Percentiles rank a stretch among this genome's conserved stretches.
Conservation (phyloP, 2,113 vertebrate genomes). For the Orycteropus afer region DNA sequence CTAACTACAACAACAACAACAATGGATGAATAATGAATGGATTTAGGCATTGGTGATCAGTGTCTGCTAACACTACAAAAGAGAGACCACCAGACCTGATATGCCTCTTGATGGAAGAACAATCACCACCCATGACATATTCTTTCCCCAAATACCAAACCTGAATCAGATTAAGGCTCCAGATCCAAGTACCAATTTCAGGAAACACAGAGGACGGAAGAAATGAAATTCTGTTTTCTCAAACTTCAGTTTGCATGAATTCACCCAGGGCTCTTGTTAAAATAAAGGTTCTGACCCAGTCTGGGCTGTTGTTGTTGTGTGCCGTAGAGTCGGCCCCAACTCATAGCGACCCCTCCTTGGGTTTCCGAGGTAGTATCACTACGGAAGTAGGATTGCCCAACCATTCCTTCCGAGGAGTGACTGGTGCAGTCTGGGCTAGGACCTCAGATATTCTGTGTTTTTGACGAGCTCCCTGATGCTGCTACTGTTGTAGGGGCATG, state of each 20-base stretch:
- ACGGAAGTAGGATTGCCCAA: too few relatives aligned
- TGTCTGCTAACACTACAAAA: not conserved
- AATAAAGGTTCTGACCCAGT: not conserved
- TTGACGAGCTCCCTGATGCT: not conserved
- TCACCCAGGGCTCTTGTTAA: not conserved
- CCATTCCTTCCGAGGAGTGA: too few relatives aligned
- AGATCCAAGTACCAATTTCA: not conserved
- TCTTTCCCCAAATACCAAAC: not conserved
- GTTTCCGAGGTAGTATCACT: too few relatives aligned
- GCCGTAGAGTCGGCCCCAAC: too few relatives aligned
- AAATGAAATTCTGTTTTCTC: not conserved
- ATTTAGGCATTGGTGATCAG: not conserved
- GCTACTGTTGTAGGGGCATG: not conserved
- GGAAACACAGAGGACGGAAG: not conserved
- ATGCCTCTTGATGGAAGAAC: not conserved
- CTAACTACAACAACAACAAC: not conserved
- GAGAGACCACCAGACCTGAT: not conserved
- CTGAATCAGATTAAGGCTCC: not conserved
- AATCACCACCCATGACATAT: not conserved
- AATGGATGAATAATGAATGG: too few relatives aligned
- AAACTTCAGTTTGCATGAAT: too few relatives aligned
- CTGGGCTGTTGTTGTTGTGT: too few relatives aligned
- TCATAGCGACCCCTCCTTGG: too few relatives aligned
- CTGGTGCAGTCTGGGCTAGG: not conserved
- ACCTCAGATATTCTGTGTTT: not conserved